Evolutionary conservation across 2,113 vertebrate species (phyloP).

Genomic region (Platysteira castanea): DNA sequence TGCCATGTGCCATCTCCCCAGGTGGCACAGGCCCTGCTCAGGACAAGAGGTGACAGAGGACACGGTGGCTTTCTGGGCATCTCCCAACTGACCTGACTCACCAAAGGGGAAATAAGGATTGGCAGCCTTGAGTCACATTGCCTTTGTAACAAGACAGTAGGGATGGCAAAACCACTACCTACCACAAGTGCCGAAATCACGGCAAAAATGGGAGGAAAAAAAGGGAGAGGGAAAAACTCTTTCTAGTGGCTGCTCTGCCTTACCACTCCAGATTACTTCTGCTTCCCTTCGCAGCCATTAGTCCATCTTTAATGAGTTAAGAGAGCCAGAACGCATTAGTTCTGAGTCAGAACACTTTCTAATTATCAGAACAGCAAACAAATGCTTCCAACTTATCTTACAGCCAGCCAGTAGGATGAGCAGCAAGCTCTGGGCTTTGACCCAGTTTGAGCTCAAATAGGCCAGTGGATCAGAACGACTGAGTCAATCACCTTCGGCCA

Average conservation of each 20-base stretch:
- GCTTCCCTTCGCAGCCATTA: constrained; percentile 53
- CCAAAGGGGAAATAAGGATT: neutral
- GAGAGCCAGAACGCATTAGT: constrained; percentile 62
- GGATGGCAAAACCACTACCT: neutral
- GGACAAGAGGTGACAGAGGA: neutral
- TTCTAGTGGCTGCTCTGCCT: neutral
- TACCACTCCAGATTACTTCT: constrained; percentile 48
- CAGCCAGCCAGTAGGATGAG: neutral
- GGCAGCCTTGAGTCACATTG: accelerated
- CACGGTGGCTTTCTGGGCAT: accelerated
- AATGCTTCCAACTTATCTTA: constrained; percentile 30
- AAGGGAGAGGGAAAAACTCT: neutral
- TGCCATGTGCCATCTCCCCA: neutral
- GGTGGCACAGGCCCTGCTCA: neutral
- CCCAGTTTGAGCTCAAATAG: constrained; percentile 44
- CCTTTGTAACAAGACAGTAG: accelerated
- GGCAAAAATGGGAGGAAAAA: accelerated
- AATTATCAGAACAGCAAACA: constrained; percentile 48
- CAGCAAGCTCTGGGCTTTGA: constrained; percentile 10
- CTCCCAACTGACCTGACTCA: neutral
- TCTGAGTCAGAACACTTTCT: constrained; percentile 61
- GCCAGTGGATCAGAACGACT: constrained; percentile 22
- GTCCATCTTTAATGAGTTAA: constrained; percentile 60
- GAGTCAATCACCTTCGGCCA: neutral
- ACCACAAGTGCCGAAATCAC: accelerated